Conservation (phyloP, 2,888 invertebrate genomes). For the Drosophila prostipennis region DNA sequence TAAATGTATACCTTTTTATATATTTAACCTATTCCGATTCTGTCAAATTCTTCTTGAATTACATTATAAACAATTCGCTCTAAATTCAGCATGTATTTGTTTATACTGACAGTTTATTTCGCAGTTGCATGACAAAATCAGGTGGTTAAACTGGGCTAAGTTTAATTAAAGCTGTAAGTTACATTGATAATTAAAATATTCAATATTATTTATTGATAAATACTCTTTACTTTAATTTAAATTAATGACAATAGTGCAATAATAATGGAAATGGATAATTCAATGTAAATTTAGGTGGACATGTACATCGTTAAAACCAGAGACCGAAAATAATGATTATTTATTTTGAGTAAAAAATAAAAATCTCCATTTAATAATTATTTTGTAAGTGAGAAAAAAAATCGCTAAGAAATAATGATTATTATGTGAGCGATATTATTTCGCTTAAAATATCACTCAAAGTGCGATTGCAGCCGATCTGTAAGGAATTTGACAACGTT, state of each 20-base stretch:
- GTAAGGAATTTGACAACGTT: no score
- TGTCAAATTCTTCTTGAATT: not conserved
- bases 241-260: not conserved
- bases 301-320: not conserved
- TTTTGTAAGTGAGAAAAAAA: no score
- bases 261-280: not conserved
- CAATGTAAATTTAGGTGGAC: not conserved
- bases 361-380: no score
- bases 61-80: not conserved
- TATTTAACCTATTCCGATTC: not conserved
- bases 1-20: no score
- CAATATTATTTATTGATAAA: not conserved
- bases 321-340: no score
- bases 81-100: not conserved
- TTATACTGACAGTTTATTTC: not conserved
- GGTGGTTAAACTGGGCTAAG: no score
- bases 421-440: no score
- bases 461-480: no score
- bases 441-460: no score
- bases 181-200: not conserved
- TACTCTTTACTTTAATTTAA: not conserved
- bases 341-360: no score
- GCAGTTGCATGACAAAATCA: constrained; percentile 7
- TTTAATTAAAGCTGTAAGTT: not conserved
- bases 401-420: no score